A percentile compares a stretch with the other conserved stretches of the same genome.
phyloP scores from a whole-genome alignment of 2,888 invertebrate species.

The Apoderus coryli region DNA sequence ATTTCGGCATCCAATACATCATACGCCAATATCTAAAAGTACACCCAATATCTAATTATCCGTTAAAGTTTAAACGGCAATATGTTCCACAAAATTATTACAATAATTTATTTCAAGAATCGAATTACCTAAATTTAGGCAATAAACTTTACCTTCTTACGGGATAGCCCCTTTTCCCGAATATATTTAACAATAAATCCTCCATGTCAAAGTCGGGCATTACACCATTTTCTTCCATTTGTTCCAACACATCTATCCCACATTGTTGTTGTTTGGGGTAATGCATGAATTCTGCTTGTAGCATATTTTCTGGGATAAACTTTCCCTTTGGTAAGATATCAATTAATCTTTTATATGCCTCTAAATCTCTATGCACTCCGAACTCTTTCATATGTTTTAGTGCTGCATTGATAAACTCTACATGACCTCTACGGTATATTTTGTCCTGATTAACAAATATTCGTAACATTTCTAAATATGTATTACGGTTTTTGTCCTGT shows the following conservation, averaged over 20 bases:
- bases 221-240: slow-evolving; percentile 86
- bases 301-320: slow-evolving; percentile 66
- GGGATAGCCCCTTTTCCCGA: slow-evolving; percentile 54
- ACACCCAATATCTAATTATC: too few species aligned
- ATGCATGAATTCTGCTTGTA: slow-evolving; percentile 83
- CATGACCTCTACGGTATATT: slow-evolving; percentile 65
- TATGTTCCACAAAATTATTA: too few species aligned
- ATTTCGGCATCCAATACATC: slow-evolving; percentile 91
- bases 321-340: slow-evolving; percentile 80
- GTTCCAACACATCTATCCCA: slow-evolving; percentile 74
- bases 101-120: too few species aligned
- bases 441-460: slow-evolving; percentile 52
- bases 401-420: slow-evolving; percentile 88
- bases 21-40: slow-evolving; percentile 54
- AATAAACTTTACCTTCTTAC: not conserved
- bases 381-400: slow-evolving; percentile 78
- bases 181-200: slow-evolving; percentile 64
- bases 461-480: slow-evolving; percentile 58
- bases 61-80: too few species aligned
- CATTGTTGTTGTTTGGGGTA: slow-evolving; percentile 94
- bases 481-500: slow-evolving; percentile 45
- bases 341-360: slow-evolving; percentile 72
- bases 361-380: slow-evolving; percentile 74
- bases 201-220: slow-evolving; percentile 86
- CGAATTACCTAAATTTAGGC: slow-evolving; percentile 2